Percentiles rank a stretch among this genome's conserved stretches.
Evolutionary conservation across 2,113 vertebrate genomes (phyloP).

Genomic region (Oncorhynchus mykiss): DNA sequence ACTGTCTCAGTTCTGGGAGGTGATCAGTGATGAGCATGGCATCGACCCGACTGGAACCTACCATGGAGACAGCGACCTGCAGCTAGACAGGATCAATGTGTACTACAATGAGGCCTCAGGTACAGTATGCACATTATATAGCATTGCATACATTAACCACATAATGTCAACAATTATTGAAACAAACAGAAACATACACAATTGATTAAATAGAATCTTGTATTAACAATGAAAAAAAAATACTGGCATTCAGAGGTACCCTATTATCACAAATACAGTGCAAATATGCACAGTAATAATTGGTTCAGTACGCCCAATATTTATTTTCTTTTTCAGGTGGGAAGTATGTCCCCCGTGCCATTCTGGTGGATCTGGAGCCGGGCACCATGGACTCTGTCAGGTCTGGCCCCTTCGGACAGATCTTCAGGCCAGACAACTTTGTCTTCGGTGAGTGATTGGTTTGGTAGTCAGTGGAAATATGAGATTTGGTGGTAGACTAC

Average conservation of each 20-base stretch:
- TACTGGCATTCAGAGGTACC: no score
- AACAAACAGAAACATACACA: no score
- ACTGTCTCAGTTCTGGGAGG: conserved; percentile 75
- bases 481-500: not conserved
- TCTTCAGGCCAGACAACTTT: conserved; percentile 79
- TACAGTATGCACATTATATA: conserved; percentile 33
- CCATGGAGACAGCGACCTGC: conserved; percentile 81
- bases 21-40: conserved; percentile 80
- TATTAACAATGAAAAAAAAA: not conserved
- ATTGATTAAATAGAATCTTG: no score
- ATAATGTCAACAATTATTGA: no score
- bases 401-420: conserved; percentile 77
- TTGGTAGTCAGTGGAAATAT: not conserved
- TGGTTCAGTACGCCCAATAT: not conserved
- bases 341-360: conserved; percentile 82
- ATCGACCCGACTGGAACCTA: conserved; percentile 88
- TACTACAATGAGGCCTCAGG: conserved; percentile 91
- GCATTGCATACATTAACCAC: no score
- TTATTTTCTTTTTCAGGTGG: conserved; percentile 58
- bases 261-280: not conserved
- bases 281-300: not conserved
- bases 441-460: conserved; percentile 69
- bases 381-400: conserved; percentile 97
- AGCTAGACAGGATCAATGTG: conserved; percentile 86
- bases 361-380: conserved; percentile 92